Conservation (phyloP, 2,888 invertebrate species). For the Molanna angustata region DNA sequence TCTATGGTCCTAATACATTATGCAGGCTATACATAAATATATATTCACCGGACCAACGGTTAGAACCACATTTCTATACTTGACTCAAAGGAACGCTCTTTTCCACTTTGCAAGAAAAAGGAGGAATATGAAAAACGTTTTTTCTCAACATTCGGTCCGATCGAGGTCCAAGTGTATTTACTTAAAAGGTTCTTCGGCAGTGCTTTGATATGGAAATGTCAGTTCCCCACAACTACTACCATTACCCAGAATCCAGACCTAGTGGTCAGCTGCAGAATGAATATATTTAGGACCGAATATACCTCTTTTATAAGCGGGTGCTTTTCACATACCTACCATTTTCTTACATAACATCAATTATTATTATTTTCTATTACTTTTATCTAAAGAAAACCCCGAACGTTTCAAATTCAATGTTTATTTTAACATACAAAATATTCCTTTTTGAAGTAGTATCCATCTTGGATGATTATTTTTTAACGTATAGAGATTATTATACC, state of each 20-base stretch:
- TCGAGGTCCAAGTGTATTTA: slow-evolving; percentile 26
- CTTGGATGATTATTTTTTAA: no score
- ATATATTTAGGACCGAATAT: slow-evolving; percentile 19
- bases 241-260: not conserved
- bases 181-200: slow-evolving; percentile 25
- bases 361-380: no score
- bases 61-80: not conserved
- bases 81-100: slow-evolving; percentile 26
- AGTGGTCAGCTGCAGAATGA: slow-evolving; percentile 25
- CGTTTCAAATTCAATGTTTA: no score
- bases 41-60: slow-evolving; percentile 17
- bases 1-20: slow-evolving; percentile 18
- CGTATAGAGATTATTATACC: no score
- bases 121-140: slow-evolving; percentile 29
- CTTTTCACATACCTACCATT: no score
- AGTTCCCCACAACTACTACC: no score
- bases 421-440: no score
- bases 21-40: slow-evolving; percentile 23
- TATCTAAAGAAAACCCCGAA: no score
- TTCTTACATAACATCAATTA: no score
- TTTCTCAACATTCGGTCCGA: slow-evolving; percentile 24
- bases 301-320: no score
- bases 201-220: slow-evolving; percentile 30
- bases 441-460: no score
- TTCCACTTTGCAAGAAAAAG: slow-evolving; percentile 24